These are phyloP conservation scores for Conopomorpha cramerella DNA, from an alignment of 1,140 invertebrate genomes.

Conservation along the genomic window DNA sequence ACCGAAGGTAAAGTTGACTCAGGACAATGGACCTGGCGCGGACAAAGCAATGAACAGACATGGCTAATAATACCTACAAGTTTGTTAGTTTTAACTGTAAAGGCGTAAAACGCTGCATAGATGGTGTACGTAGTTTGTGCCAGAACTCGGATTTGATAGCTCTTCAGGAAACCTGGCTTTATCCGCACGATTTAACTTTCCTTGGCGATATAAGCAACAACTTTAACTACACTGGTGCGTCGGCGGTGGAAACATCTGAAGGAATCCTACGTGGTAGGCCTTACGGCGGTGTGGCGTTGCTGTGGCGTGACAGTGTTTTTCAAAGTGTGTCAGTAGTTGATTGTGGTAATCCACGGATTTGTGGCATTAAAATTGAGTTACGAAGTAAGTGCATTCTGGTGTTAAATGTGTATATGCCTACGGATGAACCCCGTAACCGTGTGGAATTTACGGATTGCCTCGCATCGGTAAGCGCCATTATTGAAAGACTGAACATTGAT, in stretches of 20 bases:
- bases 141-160: not conserved
- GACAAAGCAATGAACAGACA: not conserved
- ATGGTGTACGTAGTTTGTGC: not conserved
- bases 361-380: not conserved
- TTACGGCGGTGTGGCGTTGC: not conserved
- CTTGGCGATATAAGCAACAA: not conserved
- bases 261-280: not conserved
- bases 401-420: not conserved
- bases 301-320: not conserved
- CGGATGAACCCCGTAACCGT: not conserved
- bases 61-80: not conserved
- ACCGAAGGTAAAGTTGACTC: no score
- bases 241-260: not conserved
- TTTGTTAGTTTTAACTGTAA: not conserved
- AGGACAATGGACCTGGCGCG: not conserved
- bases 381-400: not conserved
- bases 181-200: not conserved
- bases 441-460: conserved; percentile 2
- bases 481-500: not conserved
- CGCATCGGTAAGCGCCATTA: not conserved
- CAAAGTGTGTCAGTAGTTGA: not conserved
- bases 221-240: not conserved
- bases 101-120: not conserved
- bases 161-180: not conserved
- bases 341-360: not conserved